phyloP scores from a whole-genome alignment of 2,888 invertebrate genomes.

The Urechis unicinctus region DNA sequence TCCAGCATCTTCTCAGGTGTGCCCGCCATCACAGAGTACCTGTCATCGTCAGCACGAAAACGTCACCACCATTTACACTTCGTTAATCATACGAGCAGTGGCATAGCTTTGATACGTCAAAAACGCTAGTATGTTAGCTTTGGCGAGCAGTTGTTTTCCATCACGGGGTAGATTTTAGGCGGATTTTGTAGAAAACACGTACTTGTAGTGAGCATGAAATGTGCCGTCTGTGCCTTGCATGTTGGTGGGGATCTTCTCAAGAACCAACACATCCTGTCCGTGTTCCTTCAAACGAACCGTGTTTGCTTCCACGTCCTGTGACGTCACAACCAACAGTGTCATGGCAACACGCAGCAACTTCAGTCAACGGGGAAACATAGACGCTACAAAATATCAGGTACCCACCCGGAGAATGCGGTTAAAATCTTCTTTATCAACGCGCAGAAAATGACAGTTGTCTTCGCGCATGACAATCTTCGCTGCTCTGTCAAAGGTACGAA shows the following conservation, averaged over 20 bases:
- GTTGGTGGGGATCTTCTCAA: conserved; percentile 59
- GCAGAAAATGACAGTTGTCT: conserved; percentile 74
- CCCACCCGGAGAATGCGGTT: conserved; percentile 65
- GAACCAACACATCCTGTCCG: conserved; percentile 72
- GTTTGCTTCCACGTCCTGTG: conserved; percentile 77
- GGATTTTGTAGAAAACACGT: conserved; percentile 16
- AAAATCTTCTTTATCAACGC: conserved; percentile 80
- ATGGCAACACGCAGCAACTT: too few relatives aligned
- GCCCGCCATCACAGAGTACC: conserved; percentile 79
- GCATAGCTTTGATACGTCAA: too few relatives aligned
- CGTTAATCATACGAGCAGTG: too few relatives aligned
- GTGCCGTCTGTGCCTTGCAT: conserved; percentile 29
- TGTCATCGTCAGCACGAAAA: conserved; percentile 15
- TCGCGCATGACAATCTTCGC: conserved; percentile 75
- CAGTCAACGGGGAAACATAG: not conserved
- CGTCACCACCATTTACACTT: not conserved
- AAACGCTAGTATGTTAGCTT: too few relatives aligned
- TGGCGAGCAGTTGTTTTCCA: too few relatives aligned
- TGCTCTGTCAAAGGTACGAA: conserved; percentile 56
- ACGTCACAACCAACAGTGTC: not conserved
- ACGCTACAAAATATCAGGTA: not conserved
- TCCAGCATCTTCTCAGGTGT: conserved; percentile 81
- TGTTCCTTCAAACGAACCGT: conserved; percentile 78
- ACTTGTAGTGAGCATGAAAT: conserved; percentile 62
- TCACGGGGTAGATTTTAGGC: not conserved